These are phyloP conservation scores for Xanthorhoe designata DNA, from an alignment of 2,888 invertebrate species.

Conservation along the genomic window DNA sequence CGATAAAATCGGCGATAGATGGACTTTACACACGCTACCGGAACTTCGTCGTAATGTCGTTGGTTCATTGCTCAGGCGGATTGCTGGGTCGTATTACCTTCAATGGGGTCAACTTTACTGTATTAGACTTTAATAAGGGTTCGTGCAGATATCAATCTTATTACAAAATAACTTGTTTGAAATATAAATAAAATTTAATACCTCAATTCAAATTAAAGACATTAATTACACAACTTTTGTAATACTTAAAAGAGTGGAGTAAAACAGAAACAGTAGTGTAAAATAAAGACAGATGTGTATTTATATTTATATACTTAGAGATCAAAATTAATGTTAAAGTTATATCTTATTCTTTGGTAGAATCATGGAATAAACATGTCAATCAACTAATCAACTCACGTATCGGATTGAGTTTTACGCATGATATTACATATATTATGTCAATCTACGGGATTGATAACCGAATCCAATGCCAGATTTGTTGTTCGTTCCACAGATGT, in stretches of 20 bases:
- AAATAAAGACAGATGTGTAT: background rate
- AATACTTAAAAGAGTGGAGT: background rate
- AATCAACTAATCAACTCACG: constrained; percentile 11
- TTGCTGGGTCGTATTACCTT: constrained; percentile 14
- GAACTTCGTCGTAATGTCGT: constrained; percentile 31
- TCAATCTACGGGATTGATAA: constrained; percentile 10
- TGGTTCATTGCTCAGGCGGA: constrained; percentile 36
- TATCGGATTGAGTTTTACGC: constrained; percentile 8
- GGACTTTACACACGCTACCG: constrained; percentile 37
- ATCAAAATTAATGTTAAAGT: background rate
- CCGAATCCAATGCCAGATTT: constrained; percentile 12
- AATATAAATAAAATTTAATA: background rate
- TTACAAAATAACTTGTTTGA: constrained; percentile 12
- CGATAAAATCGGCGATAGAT: constrained; percentile 33
- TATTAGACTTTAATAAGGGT: constrained; percentile 21
- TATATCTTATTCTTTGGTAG: constrained; percentile 2
- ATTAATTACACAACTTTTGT: background rate
- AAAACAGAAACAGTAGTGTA: background rate
- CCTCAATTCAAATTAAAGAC: background rate
- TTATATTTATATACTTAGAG: no score
- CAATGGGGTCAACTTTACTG: constrained; percentile 26
- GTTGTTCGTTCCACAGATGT: constrained; percentile 1
- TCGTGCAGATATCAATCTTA: constrained; percentile 22
- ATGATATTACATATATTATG: background rate
- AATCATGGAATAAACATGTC: constrained; percentile 9